A percentile compares a stretch with the other conserved stretches of the same genome.
Conservation (phyloP, 2,113 vertebrate genomes). For the Psilopsiagon aymara region DNA sequence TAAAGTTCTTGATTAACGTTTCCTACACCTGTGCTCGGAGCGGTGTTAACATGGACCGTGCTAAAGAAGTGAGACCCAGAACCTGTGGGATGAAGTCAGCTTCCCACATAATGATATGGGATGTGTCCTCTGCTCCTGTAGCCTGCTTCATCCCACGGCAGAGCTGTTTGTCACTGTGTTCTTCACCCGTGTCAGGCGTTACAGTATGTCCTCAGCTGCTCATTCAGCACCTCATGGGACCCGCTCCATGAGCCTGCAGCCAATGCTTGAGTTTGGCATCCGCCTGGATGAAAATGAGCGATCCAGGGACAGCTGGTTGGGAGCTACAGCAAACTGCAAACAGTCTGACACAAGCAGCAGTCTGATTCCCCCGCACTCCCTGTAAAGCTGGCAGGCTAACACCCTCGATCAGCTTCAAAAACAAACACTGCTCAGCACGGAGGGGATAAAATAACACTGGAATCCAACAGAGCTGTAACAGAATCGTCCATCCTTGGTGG, state of each 20-base stretch:
- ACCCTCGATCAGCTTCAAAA: neutral
- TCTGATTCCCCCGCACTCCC: neutral
- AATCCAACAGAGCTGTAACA: neutral
- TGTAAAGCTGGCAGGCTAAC: neutral
- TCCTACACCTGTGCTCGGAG: neutral
- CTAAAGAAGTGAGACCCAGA: neutral
- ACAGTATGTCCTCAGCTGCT: neutral
- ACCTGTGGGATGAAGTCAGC: neutral
- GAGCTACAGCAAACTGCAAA: neutral
- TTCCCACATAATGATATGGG: neutral
- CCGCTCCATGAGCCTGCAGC: neutral
- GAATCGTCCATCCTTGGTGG: neutral
- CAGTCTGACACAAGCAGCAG: constrained; percentile 27
- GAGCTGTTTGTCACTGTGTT: neutral
- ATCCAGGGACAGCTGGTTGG: constrained; percentile 48
- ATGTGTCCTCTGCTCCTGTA: neutral
- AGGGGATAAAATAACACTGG: neutral
- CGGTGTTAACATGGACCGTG: accelerated
- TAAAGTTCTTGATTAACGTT: neutral
- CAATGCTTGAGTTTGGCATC: neutral
- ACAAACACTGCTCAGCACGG: accelerated
- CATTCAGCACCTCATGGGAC: neutral
- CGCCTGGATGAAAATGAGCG: neutral
- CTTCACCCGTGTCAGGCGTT: neutral
- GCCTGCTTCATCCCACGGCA: neutral